A percentile compares a stretch with the other conserved stretches of the same genome.
phyloP scores from a whole-genome alignment of 2,888 invertebrate genomes.

The Microctonus aethiopoides region DNA sequence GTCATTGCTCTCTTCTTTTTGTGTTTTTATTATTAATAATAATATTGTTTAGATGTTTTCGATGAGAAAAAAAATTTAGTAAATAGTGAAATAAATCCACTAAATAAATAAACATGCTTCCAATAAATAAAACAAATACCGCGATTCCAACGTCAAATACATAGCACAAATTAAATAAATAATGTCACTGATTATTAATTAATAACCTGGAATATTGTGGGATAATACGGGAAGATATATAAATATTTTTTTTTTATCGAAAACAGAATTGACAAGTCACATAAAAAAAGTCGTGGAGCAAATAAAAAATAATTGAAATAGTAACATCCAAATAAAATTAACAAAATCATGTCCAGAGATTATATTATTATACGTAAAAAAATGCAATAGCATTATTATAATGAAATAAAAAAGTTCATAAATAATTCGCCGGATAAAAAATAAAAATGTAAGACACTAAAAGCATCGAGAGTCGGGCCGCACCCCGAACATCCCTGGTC shows the following conservation, averaged over 20 bases:
- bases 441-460: neutral
- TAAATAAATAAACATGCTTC: constrained; percentile 29
- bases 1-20: constrained; percentile 18
- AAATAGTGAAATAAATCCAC: constrained; percentile 18
- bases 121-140: constrained; percentile 19
- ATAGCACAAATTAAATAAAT: constrained; percentile 24
- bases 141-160: constrained; percentile 17
- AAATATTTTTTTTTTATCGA: constrained; percentile 3
- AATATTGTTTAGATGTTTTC: constrained; percentile 15
- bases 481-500: constrained; percentile 39
- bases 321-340: neutral
- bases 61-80: constrained; percentile 14
- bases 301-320: neutral
- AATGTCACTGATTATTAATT: neutral
- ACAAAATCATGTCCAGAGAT: constrained; percentile 1
- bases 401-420: neutral
- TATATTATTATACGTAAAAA: neutral
- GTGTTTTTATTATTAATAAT: neutral
- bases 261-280: neutral
- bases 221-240: neutral
- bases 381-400: neutral
- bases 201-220: neutral
- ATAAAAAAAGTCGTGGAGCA: neutral
- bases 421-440: neutral
- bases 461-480: constrained; percentile 24